Evolutionary conservation across 2,797 vertebrate genomes (phyloP), one percentile per base, ranked within the genome.

Genomic region (Acrossocheilus fasciatus): DNA sequence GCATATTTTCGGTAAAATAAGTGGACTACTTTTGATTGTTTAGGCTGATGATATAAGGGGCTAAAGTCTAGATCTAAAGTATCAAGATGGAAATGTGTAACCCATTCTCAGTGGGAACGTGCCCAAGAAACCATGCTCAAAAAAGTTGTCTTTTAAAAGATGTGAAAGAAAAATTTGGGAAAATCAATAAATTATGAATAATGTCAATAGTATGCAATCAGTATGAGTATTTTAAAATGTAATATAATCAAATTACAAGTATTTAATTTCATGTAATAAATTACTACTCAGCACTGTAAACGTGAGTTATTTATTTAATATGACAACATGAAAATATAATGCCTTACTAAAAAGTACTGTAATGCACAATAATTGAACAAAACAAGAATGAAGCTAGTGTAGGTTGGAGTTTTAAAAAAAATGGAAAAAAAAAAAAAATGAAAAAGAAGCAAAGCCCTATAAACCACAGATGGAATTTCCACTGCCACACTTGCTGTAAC

Each of bases 401-500:
- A 11, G 4, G 39, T 77, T 47, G 20, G 20, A 54, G 9, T n/a
- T n/a, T 26, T 26, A 26, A 26, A 6, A 36, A 76, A 18, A 8
- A 90, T 30, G 30, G 1, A 30, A 30, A 39, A 39, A 39, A 91
- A 5, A 84, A 64, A 36, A 36, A 36, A 36, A 36, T 3, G 2
- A 87, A 85, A 75, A 86, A 34, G 68, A 87, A 87, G 86, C 50
- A 80, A 75, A 88, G 81, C 93, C 83, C 90, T 85, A 26, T 90
- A 86, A 90, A 94, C 52, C 34, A 82, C 69, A 93, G 88, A 92
- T 84, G 84, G 90, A 91, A 91, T 93, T 92, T 84, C 68, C 89
- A 94, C 94, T 92, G 93, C 85, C 92, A 93, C 90, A 91, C 90
- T 88, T 84, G 81, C 92, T 91, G 85, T 91, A 93, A 90, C 91